Conservation (phyloP, 2,113 vertebrate genomes). For the Gavialis gangeticus region DNA sequence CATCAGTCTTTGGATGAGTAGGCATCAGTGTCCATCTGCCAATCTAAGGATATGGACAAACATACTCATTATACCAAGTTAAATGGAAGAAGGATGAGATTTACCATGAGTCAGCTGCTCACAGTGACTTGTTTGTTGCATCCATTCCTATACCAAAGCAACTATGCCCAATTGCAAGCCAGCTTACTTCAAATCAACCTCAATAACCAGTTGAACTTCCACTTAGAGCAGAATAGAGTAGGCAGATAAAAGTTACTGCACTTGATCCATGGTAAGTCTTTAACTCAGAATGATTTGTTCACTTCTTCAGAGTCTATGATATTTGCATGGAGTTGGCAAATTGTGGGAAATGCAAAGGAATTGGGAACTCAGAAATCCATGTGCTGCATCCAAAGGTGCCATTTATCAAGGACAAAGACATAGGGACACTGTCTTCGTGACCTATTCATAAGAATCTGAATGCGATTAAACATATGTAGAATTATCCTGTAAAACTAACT, state of each 20-base stretch:
- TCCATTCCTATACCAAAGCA: no score
- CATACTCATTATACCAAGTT: background rate
- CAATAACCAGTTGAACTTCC: no score
- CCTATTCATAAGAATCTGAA: background rate
- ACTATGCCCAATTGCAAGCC: no score
- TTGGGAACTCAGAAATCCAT: accelerated
- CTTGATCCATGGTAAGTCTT: no score
- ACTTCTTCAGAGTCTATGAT: background rate
- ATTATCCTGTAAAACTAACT: background rate
- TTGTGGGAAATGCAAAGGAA: background rate
- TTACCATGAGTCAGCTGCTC: no score
- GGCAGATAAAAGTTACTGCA: no score
- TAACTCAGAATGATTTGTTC: no score
- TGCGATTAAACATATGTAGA: background rate
- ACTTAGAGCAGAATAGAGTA: no score
- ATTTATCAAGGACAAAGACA: background rate
- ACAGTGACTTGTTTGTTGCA: no score
- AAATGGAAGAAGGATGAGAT: no score
- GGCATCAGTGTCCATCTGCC: background rate
- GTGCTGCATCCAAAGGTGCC: background rate
- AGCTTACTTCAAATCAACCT: no score
- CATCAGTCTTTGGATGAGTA: background rate
- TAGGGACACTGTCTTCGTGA: background rate
- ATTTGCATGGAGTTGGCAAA: accelerated
- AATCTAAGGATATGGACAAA: background rate